Percentiles rank a stretch among this genome's conserved stretches.
Conservation (phyloP, 2,888 invertebrate species). For the Glaucopsyche alexis region DNA sequence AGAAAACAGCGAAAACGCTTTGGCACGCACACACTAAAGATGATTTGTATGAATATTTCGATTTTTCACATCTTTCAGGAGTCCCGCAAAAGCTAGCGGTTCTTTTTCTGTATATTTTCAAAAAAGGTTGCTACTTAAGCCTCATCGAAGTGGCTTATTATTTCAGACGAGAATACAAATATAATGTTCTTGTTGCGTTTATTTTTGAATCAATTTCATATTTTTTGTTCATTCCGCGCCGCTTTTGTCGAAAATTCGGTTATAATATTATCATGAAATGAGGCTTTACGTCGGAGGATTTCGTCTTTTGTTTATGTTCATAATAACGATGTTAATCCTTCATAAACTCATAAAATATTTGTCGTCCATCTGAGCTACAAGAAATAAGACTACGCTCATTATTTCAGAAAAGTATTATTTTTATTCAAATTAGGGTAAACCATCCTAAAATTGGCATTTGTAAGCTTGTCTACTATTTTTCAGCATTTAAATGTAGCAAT, state of each 20-base stretch:
- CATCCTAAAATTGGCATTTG: too few species aligned
- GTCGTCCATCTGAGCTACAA: background rate
- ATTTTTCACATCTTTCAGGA: too few species aligned
- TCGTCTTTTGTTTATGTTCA: background rate
- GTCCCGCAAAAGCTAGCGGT: too few species aligned
- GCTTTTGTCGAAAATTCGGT: background rate
- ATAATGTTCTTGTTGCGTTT: background rate
- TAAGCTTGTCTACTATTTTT: too few species aligned
- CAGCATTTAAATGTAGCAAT: too few species aligned
- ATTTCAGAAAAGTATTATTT: background rate
- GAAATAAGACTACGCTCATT: background rate
- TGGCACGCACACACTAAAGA: too few species aligned
- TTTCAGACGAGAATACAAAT: background rate
- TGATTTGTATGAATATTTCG: too few species aligned
- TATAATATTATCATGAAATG: background rate
- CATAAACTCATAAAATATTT: constrained; percentile 7
- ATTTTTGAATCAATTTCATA: background rate
- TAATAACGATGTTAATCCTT: constrained; percentile 7
- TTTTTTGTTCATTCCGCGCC: background rate
- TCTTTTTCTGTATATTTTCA: background rate
- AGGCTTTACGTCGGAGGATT: background rate
- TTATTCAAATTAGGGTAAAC: background rate
- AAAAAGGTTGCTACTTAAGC: background rate
- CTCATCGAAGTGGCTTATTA: background rate
- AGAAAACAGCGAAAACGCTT: too few species aligned